phyloP scores from a whole-genome alignment of 2,888 invertebrate species.

The Dolomedes plantarius region DNA sequence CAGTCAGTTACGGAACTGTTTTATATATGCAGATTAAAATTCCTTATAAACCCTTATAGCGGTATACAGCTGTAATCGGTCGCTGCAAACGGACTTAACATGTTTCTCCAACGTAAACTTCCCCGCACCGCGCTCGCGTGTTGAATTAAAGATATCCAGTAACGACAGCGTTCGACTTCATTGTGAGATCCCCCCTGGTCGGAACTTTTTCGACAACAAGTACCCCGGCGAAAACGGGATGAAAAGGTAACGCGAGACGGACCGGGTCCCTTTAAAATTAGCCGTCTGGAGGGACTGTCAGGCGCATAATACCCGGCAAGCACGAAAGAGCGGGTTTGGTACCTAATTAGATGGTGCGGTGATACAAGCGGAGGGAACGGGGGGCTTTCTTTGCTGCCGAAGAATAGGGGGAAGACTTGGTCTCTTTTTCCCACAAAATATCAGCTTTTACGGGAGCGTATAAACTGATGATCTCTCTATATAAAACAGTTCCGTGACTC shows the following conservation, averaged over 20 bases:
- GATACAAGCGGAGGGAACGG: background rate
- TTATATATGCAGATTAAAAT: too few relatives aligned
- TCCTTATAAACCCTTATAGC: too few relatives aligned
- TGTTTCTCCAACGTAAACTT: background rate
- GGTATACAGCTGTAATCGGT: too few relatives aligned
- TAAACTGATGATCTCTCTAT: too few relatives aligned
- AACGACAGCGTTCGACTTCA: background rate
- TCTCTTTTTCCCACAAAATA: too few relatives aligned
- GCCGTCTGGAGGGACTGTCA: constrained; percentile 28
- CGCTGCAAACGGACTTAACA: background rate
- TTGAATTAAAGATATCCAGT: constrained; percentile 1
- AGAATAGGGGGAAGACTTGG: too few relatives aligned
- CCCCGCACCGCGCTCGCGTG: background rate
- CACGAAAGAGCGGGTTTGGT: background rate
- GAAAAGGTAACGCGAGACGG: constrained; percentile 17
- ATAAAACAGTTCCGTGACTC: too few relatives aligned
- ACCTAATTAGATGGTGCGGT: constrained; percentile 32
- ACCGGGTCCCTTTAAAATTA: constrained; percentile 41
- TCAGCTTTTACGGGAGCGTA: too few relatives aligned
- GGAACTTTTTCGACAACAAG: background rate
- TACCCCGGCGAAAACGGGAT: background rate
- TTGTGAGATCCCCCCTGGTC: background rate
- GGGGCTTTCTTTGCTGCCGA: too few relatives aligned
- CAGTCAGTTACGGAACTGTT: too few relatives aligned
- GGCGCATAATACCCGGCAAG: constrained; percentile 12